Conservation (phyloP, 2,113 vertebrate genomes). For the Progne subis region DNA sequence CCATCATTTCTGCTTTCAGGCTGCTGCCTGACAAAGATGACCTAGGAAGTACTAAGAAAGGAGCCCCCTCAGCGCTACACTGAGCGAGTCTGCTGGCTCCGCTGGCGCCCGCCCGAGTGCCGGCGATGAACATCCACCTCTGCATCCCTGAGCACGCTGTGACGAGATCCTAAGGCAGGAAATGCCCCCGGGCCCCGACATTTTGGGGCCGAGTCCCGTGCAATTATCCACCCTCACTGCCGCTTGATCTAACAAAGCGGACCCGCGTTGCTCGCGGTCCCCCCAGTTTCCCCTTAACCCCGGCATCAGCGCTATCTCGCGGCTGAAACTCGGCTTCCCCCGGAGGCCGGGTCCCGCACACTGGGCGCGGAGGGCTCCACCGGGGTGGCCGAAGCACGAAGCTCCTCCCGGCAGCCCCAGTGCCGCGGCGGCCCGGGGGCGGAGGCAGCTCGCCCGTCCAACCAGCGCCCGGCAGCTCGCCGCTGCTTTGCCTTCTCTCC, state of each 20-base stretch:
- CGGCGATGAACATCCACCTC: not conserved
- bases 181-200: not conserved
- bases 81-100: not conserved
- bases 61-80: not conserved
- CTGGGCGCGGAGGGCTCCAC: not conserved
- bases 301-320: fast-evolving
- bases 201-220: not conserved
- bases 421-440: not conserved
- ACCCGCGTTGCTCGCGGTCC: not conserved
- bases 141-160: not conserved
- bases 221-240: not conserved
- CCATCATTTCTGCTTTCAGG: no score
- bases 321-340: fast-evolving
- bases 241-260: no score
- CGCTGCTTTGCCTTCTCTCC: not conserved
- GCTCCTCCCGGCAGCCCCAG: not conserved
- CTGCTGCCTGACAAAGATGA: not conserved
- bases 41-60: not conserved
- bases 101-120: not conserved
- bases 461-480: not conserved
- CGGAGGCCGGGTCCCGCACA: not conserved
- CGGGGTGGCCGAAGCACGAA: not conserved
- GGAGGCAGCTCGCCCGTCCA: not conserved
- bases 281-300: not conserved
- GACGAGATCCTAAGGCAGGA: not conserved